Evolutionary conservation across 2,888 invertebrate genomes (phyloP), one percentile per base, ranked within the genome.

Genomic region (Doris montereyensis): DNA sequence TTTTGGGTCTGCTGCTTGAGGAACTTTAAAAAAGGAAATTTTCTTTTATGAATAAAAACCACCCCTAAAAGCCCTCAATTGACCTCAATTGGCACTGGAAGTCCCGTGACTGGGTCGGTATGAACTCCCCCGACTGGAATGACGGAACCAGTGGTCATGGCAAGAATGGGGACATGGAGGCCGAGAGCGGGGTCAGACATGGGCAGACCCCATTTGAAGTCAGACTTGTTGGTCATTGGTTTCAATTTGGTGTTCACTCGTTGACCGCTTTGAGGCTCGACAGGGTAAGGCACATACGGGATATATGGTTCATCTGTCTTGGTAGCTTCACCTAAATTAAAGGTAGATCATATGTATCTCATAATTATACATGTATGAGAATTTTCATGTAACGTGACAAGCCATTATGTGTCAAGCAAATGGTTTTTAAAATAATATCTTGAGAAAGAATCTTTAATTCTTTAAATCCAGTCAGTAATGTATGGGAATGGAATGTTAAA

Each of bases 31-130:
- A n/a, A n/a, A n/a, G n/a, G n/a, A n/a, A n/a, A n/a, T n/a, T n/a
- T n/a, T n/a, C n/a, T n/a, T n/a, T n/a, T n/a, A n/a, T n/a, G n/a
- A n/a, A n/a, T n/a, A n/a, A n/a, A n/a, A n/a, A n/a, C n/a, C n/a
- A n/a, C n/a, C n/a, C n/a, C n/a, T n/a, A n/a, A n/a, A n/a, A n/a
- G n/a, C n/a, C n/a, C n/a, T n/a, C n/a, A n/a, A n/a, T n/a, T n/a
- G 2, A 89, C 82, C 76, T 90, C 90, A 32, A 90, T 90, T 10
- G 90, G 88, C n/a, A 89, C 86, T 1, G 88, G 88, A 52, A 90
- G 82, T 3, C 88, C 87, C 1, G 89, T 90, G 30, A 90, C 89
- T 0, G 89, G 89, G 79, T 90, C 90, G 3, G 85, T 83, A 81
- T 90, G 90, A 17, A 89, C 87, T 10, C 90, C 89, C 30, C 88